A percentile compares a stretch with the other conserved stretches of the same genome.
phyloP scores from a whole-genome alignment of 2,113 vertebrate species.

The Elgaria multicarinata region DNA sequence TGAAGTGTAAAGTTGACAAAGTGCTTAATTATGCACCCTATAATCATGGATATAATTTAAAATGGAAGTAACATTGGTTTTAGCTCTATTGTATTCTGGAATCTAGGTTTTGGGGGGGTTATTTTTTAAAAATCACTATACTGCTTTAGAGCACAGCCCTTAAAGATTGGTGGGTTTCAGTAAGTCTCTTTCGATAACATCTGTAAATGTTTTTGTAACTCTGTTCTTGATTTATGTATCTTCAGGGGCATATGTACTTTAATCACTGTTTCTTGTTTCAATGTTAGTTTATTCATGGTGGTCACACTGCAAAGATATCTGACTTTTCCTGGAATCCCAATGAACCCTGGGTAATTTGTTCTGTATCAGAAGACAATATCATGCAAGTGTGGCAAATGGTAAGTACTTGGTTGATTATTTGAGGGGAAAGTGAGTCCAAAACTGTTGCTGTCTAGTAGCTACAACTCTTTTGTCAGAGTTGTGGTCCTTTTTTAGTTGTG shows the following conservation, averaged over 20 bases:
- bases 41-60: neutral
- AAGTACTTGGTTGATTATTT: slow-evolving; percentile 56
- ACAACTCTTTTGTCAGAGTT: neutral
- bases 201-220: neutral
- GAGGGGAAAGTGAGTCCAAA: neutral
- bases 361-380: slow-evolving; percentile 99
- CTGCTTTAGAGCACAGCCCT: neutral
- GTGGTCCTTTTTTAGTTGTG: neutral
- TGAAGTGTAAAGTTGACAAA: neutral
- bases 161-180: neutral
- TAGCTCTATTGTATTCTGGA: neutral
- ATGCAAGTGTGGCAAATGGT: slow-evolving; percentile 99
- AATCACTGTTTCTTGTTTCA: neutral
- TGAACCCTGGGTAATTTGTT: slow-evolving; percentile 99
- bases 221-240: neutral
- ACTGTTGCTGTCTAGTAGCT: neutral
- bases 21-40: no score
- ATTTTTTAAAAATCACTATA: neutral
- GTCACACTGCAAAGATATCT: slow-evolving; percentile 97
- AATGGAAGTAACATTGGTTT: neutral
- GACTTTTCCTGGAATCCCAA: slow-evolving; percentile 99
- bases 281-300: slow-evolving; percentile 94
- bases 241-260: rapidly evolving
- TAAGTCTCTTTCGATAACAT: neutral
- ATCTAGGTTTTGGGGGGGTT: neutral